phyloP scores from a whole-genome alignment of 2,113 vertebrate species.

The Vireo altiloquus region DNA sequence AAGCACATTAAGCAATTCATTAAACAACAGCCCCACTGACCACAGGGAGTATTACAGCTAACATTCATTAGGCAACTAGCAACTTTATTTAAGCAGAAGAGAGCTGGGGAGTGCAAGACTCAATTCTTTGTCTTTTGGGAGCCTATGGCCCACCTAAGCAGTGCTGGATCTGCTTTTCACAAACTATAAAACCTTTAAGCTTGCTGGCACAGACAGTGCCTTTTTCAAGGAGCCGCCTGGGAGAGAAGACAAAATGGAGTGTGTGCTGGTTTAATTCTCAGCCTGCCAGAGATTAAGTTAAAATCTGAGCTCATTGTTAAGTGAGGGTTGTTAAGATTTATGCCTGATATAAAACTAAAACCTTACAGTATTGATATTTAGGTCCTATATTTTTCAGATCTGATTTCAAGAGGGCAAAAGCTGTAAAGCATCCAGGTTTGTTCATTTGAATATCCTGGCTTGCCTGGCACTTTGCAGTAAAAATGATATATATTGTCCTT shows the following conservation, averaged over 20 bases:
- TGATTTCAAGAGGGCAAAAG: slow-evolving; percentile 53
- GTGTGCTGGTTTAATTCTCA: slow-evolving; percentile 17
- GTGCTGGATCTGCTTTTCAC: slow-evolving; percentile 36
- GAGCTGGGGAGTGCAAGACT: slow-evolving; percentile 59
- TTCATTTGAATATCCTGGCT: slow-evolving; percentile 51
- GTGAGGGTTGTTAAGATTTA: slow-evolving; percentile 44
- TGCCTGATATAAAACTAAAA: slow-evolving; percentile 37
- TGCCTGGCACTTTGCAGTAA: slow-evolving; percentile 45
- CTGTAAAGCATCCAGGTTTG: neutral
- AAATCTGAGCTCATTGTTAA: slow-evolving; percentile 56
- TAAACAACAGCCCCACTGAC: slow-evolving; percentile 83
- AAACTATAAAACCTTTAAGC: slow-evolving; percentile 10
- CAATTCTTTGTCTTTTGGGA: slow-evolving; percentile 61
- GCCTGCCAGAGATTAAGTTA: slow-evolving; percentile 40
- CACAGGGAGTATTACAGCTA: slow-evolving; percentile 79
- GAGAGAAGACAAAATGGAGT: neutral
- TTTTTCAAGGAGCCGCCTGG: slow-evolving; percentile 24
- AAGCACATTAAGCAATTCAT: slow-evolving; percentile 89
- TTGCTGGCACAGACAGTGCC: slow-evolving; percentile 16
- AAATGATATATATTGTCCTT: slow-evolving; percentile 53
- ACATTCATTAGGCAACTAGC: slow-evolving; percentile 80
- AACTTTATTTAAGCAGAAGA: slow-evolving; percentile 80
- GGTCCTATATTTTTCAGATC: slow-evolving; percentile 55
- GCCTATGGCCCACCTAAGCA: slow-evolving; percentile 18
- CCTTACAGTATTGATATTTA: slow-evolving; percentile 59